phyloP scores from a whole-genome alignment of 1,140 invertebrate genomes.

The Bombus soroeensis region DNA sequence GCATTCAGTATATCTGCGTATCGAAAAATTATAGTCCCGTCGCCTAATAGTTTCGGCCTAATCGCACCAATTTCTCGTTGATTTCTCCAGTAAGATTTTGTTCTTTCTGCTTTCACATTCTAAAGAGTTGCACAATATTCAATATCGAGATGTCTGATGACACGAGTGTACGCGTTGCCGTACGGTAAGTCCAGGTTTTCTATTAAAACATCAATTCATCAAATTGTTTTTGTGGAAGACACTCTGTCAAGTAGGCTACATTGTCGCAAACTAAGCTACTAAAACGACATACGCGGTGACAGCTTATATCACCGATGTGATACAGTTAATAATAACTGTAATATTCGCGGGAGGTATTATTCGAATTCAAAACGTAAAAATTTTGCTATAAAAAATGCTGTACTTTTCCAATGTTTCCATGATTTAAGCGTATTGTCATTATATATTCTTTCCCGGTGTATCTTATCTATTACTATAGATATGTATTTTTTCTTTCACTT shows the following conservation, averaged over 20 bases:
- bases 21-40: constrained; percentile 13
- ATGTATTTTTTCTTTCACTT: not conserved
- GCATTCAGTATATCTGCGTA: constrained; percentile 37
- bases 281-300: constrained; percentile 9
- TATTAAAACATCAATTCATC: not conserved
- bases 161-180: constrained; percentile 79
- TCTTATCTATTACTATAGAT: not conserved
- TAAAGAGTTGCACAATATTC: constrained; percentile 13
- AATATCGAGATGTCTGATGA: constrained; percentile 78
- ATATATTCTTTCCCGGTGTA: not conserved
- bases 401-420: not conserved
- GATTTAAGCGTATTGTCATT: not conserved
- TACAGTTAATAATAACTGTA: not conserved
- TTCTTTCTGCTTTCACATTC: not conserved
- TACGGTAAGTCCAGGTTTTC: constrained; percentile 74
- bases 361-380: constrained; percentile 15
- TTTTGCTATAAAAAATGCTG: not conserved
- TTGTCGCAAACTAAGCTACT: not conserved
- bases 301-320: not conserved
- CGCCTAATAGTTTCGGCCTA: constrained; percentile 52
- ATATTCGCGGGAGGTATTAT: constrained; percentile 4
- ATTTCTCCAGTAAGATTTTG: constrained; percentile 16
- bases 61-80: constrained; percentile 23
- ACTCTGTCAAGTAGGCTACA: not conserved
- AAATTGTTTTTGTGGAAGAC: not conserved